Evolutionary conservation across 2,113 vertebrate species (phyloP).

Genomic region (Galemys pyrenaicus): DNA sequence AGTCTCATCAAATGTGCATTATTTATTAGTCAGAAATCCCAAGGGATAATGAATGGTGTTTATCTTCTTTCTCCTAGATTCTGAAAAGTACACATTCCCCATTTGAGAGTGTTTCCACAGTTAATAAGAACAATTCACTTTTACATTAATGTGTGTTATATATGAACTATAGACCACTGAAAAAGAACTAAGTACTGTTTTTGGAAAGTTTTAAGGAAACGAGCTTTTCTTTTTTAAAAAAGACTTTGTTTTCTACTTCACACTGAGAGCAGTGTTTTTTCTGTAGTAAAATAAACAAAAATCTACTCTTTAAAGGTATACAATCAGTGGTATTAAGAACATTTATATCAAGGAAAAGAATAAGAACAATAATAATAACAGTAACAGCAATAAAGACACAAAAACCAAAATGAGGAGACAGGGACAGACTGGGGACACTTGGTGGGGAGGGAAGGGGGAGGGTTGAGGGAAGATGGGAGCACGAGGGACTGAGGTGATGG

Average conservation of each 20-base stretch:
- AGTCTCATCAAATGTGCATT: neutral
- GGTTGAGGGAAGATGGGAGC: too few relatives aligned
- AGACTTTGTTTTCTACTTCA: neutral
- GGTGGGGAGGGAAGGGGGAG: too few relatives aligned
- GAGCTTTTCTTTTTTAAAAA: neutral
- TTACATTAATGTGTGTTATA: neutral
- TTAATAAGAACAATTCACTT: conserved; percentile 7
- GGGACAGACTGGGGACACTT: too few relatives aligned
- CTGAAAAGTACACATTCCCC: neutral
- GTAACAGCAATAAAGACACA: too few relatives aligned
- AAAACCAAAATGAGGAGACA: too few relatives aligned
- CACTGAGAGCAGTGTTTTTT: neutral
- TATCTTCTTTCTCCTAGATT: conserved; percentile 30
- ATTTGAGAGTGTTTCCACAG: neutral
- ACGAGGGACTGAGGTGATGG: too few relatives aligned
- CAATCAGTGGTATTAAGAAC: neutral
- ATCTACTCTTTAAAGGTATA: neutral
- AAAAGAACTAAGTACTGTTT: neutral
- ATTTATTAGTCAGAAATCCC: conserved; percentile 28
- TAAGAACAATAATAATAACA: too few relatives aligned
- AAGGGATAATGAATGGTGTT: neutral
- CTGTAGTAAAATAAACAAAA: neutral
- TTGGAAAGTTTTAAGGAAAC: neutral
- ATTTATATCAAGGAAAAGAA: too few relatives aligned
- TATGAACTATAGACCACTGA: neutral